phyloP scores from a whole-genome alignment of 2,797 vertebrate species.

The Picus viridis region DNA sequence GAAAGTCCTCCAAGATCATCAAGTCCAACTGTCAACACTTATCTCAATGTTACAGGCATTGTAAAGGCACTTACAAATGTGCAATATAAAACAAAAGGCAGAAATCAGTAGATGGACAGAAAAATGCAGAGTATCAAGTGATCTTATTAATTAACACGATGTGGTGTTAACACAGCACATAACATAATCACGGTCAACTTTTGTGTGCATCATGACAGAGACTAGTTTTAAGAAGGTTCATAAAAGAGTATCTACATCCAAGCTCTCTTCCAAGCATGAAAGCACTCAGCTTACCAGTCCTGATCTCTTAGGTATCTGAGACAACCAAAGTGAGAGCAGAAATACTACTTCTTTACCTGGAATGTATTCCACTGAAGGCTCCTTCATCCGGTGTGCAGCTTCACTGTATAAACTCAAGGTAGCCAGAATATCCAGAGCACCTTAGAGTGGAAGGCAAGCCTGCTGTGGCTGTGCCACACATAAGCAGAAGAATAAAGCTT shows the following conservation, averaged over 20 bases:
- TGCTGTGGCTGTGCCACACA: neutral
- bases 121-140: neutral
- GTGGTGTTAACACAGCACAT: neutral
- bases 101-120: neutral
- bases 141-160: neutral
- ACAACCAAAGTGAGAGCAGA: neutral
- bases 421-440: neutral
- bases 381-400: neutral
- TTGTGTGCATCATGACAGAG: neutral
- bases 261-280: neutral
- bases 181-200: neutral
- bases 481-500: neutral
- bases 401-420: neutral
- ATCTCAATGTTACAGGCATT: neutral
- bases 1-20: too few species aligned
- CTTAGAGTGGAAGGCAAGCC: neutral
- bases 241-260: neutral
- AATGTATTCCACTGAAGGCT: too few species aligned
- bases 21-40: too few species aligned
- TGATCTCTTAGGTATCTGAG: neutral
- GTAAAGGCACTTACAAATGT: neutral
- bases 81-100: neutral
- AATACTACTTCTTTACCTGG: neutral
- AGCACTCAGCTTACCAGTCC: accelerated
- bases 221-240: neutral